Conservation (phyloP, 2,888 invertebrate genomes). For the Hirtodrosophila confusa region DNA sequence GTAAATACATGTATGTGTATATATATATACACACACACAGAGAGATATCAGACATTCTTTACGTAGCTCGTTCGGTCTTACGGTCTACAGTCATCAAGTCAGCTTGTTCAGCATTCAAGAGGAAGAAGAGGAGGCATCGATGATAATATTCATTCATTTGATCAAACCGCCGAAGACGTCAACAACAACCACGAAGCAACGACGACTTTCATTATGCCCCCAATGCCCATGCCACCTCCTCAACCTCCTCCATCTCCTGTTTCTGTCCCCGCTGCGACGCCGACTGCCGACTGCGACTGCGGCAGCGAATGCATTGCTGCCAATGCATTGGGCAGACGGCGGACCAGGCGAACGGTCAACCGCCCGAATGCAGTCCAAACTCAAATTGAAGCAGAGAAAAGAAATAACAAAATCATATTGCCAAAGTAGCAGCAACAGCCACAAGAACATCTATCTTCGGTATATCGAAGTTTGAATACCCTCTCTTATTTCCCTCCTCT, state of each 20-base stretch:
- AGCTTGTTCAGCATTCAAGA: slow-evolving; percentile 70
- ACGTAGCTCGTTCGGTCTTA: slow-evolving; percentile 57
- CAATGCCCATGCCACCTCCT: slow-evolving; percentile 34
- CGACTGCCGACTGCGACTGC: slow-evolving; percentile 16
- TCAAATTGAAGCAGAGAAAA: slow-evolving; percentile 62
- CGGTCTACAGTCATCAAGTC: slow-evolving; percentile 70
- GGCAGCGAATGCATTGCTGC: slow-evolving; percentile 17
- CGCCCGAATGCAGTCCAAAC: slow-evolving; percentile 63
- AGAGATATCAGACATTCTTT: slow-evolving; percentile 65
- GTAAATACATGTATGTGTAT: no score
- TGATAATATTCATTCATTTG: slow-evolving; percentile 82
- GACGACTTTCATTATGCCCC: slow-evolving; percentile 72
- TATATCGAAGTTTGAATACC: no score
- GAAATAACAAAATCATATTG: slow-evolving; percentile 63
- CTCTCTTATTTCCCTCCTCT: no score
- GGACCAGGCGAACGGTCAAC: slow-evolving; percentile 42
- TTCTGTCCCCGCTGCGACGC: slow-evolving; percentile 14
- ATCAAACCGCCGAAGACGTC: slow-evolving; percentile 78
- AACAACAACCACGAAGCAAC: slow-evolving; percentile 54
- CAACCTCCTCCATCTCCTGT: slow-evolving; percentile 1
- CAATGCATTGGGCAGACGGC: slow-evolving; percentile 23
- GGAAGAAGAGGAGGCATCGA: slow-evolving; percentile 54
- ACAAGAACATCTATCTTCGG: slow-evolving; percentile 32
- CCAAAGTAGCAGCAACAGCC: slow-evolving; percentile 67
- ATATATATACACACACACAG: no score